phyloP scores from a whole-genome alignment of 2,888 invertebrate species.

The Dromius quadrimaculatus region DNA sequence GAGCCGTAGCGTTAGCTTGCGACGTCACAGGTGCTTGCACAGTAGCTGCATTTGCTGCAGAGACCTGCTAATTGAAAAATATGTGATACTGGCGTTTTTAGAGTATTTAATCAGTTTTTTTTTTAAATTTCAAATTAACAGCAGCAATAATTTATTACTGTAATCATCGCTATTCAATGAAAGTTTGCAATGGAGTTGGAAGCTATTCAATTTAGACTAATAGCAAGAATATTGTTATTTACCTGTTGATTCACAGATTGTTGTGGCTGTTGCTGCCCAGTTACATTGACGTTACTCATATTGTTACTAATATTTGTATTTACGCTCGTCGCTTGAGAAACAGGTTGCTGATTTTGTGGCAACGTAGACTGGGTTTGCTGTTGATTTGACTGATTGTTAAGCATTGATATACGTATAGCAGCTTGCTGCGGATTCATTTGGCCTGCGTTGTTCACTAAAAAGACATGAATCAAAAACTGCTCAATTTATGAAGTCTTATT shows the following conservation, averaged over 20 bases:
- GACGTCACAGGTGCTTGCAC: conserved; percentile 57
- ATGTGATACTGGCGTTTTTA: no score
- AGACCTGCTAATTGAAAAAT: conserved; percentile 51
- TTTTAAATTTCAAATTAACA: no score
- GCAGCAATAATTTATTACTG: no score
- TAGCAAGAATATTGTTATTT: no score
- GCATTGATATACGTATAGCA: conserved; percentile 63
- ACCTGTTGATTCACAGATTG: conserved; percentile 52
- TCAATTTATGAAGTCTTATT: neutral
- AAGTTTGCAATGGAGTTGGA: no score
- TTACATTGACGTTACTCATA: conserved; percentile 54
- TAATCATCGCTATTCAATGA: no score
- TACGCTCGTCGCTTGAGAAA: conserved; percentile 48
- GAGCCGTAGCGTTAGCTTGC: conserved; percentile 60
- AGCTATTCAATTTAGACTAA: no score
- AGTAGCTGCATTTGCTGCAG: conserved; percentile 49
- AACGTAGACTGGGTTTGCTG: conserved; percentile 38
- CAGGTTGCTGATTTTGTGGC: conserved; percentile 34
- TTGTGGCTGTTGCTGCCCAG: conserved; percentile 58
- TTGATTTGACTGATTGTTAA: conserved; percentile 56
- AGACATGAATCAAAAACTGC: conserved; percentile 11
- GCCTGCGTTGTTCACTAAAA: conserved; percentile 57
- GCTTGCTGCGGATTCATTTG: conserved; percentile 62
- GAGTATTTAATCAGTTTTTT: no score
- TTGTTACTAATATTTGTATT: no score